Conservation (phyloP, 2,113 vertebrate species). For the Proterorhinus semilunaris region DNA sequence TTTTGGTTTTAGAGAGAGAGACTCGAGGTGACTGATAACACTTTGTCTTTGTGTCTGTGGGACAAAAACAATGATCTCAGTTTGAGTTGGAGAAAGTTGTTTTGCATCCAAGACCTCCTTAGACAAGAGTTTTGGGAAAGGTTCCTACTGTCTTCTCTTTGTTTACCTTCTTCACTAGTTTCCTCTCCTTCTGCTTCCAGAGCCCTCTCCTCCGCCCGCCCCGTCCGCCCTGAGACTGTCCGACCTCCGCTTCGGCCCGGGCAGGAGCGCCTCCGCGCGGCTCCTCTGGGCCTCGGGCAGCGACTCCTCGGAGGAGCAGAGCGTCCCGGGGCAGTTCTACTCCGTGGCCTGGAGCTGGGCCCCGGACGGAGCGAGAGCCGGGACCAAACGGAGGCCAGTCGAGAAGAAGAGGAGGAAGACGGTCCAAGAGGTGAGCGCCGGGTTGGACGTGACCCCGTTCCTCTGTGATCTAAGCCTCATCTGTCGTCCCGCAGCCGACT, state of each 20-base stretch:
- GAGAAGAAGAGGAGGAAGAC: conserved; percentile 86
- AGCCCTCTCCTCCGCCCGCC: conserved; percentile 81
- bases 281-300: conserved; percentile 76
- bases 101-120: too few relatives aligned
- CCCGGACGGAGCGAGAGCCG: conserved; percentile 61
- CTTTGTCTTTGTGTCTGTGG: too few relatives aligned
- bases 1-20: too few relatives aligned
- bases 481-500: conserved; percentile 44
- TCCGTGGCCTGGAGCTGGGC: conserved; percentile 91
- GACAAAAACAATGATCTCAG: too few relatives aligned
- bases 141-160: background rate
- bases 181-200: conserved; percentile 56
- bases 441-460: background rate
- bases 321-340: conserved; percentile 89
- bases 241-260: conserved; percentile 77
- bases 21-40: too few relatives aligned
- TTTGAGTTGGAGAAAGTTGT: too few relatives aligned
- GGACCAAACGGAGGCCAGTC: conserved; percentile 54
- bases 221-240: conserved; percentile 81
- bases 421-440: conserved; percentile 76
- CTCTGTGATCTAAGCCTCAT: background rate
- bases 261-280: conserved; percentile 72
- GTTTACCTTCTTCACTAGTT: background rate
- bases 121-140: too few relatives aligned
- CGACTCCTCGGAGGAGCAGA: conserved; percentile 67